Conservation (phyloP, 1,140 invertebrate species). For the Scaptodrosophila lebanonensis region DNA sequence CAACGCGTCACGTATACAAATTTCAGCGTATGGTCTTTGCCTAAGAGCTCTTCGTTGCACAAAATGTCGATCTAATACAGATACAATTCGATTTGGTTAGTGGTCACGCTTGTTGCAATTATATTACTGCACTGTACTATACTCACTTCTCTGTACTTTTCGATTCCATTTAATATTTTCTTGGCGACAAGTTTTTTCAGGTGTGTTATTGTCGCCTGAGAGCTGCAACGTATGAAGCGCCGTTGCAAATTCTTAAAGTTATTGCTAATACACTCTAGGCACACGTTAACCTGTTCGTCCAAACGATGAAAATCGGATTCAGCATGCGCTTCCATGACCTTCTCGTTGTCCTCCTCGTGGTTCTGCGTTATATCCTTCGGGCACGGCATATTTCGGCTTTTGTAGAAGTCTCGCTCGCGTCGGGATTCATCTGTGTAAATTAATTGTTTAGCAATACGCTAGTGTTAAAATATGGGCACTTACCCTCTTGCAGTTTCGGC, state of each 20-base stretch:
- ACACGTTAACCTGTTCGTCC: slow-evolving; percentile 97
- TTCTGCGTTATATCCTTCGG: slow-evolving; percentile 91
- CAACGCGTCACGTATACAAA: slow-evolving; percentile 99
- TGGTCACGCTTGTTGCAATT: too few species aligned
- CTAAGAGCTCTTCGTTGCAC: slow-evolving; percentile 98
- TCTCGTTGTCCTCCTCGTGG: slow-evolving; percentile 75
- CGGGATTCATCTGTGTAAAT: slow-evolving; percentile 87
- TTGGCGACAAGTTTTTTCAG: slow-evolving; percentile 98
- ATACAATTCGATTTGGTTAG: background rate
- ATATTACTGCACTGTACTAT: too few species aligned
- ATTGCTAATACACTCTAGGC: slow-evolving; percentile 90
- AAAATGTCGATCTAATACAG: slow-evolving; percentile 93
- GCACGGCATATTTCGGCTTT: slow-evolving; percentile 88
- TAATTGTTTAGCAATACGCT: slow-evolving; percentile 2
- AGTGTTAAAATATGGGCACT: slow-evolving; percentile 38
- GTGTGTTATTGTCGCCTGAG: slow-evolving; percentile 97
- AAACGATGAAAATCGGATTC: slow-evolving; percentile 95
- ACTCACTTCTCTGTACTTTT: slow-evolving; percentile 96
- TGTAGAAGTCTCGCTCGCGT: slow-evolving; percentile 92
- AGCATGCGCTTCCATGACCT: slow-evolving; percentile 81
- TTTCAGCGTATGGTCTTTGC: slow-evolving; percentile 99
- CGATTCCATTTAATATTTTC: slow-evolving; percentile 93
- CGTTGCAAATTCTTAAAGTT: slow-evolving; percentile 90
- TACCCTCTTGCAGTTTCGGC: slow-evolving; percentile 93
- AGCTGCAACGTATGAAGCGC: slow-evolving; percentile 94